These are phyloP conservation scores for Chrysolina haemoptera DNA, from an alignment of 2,888 invertebrate species.

Conservation along the genomic window DNA sequence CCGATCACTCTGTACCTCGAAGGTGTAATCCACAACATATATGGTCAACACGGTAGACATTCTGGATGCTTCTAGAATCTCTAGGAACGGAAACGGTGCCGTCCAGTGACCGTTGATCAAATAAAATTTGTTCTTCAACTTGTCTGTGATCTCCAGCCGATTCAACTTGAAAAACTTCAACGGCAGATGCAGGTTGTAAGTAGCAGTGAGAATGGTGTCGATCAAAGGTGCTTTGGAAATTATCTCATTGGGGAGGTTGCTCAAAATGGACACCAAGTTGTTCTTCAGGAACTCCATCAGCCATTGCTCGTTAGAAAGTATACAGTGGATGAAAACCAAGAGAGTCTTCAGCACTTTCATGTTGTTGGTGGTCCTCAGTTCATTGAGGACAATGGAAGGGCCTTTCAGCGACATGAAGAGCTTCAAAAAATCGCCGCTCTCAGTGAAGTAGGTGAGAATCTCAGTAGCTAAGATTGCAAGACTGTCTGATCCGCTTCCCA, in stretches of 20 bases:
- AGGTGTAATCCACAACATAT: constrained; percentile 63
- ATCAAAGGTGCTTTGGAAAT: constrained; percentile 53
- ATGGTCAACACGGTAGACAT: constrained; percentile 58
- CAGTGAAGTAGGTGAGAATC: constrained; percentile 52
- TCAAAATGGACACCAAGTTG: constrained; percentile 52
- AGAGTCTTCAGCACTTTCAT: constrained; percentile 54
- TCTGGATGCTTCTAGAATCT: constrained; percentile 57
- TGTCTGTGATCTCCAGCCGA: constrained; percentile 59
- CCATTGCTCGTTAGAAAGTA: constrained; percentile 56
- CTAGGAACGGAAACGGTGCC: constrained; percentile 62
- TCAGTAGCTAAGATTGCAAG: constrained; percentile 52
- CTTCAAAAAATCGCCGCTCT: constrained; percentile 48
- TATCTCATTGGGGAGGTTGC: constrained; percentile 46
- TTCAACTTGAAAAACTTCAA: constrained; percentile 61
- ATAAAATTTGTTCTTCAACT: constrained; percentile 60
- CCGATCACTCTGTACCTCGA: constrained; percentile 23
- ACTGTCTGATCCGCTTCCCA: constrained; percentile 42
- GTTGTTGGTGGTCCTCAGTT: constrained; percentile 47
- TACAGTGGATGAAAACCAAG: constrained; percentile 58
- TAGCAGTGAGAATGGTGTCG: constrained; percentile 53
- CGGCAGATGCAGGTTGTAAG: constrained; percentile 60
- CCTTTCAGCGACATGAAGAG: constrained; percentile 54
- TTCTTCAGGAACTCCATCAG: constrained; percentile 53
- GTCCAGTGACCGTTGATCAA: constrained; percentile 58
- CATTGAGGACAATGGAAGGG: constrained; percentile 49